Evolutionary conservation across 2,113 vertebrate genomes (phyloP), one percentile per base, ranked within the genome.

Genomic region (Xyrauchen texanus): DNA sequence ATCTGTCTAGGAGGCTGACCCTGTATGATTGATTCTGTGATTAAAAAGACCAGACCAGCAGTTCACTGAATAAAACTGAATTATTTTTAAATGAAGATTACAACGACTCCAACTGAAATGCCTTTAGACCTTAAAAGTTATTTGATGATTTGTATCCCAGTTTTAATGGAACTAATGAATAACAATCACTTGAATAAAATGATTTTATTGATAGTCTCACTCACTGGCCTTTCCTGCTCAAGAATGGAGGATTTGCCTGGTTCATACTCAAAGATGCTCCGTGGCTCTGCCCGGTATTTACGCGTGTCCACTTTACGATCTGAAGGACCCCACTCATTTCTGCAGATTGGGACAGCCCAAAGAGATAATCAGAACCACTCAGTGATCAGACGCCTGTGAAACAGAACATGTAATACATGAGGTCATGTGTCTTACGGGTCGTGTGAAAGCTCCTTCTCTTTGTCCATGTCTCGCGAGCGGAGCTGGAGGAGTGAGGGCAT

Each of bases 201-300:
- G 34, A 73, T 34, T 34, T 5, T 12, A 15, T n/a, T 21, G n/a
- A 65, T 42, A 52, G 71, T 4, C 12, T 60, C 73, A 90, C 96
- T 97, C 92, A 98, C 97, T 85, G 96, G 96, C 90, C 96, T 93
- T 85, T 99, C 97, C 0, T 97, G 97, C 68, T 98, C 95, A 78
- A 99, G 91, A 86, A 99, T 96, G 0, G 98, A 99, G 2, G 98
- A 99, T 85, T 98, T 99, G 64, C 98, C 98, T 0, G 98, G 98
- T 86, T 99, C 97, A 2, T 99, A 99, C 60, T 99, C 97, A 92
- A 99, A 99, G 89, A 99, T 99, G 84, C 98, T 99, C 87, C 96
- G 94, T 12, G 98, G 98, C 83, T 99, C 97, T 1, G 97, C 98
- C 0, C 98, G 95, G 83, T 99, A 99, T 89, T 93, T 98, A 57